Evolutionary conservation across 2,888 invertebrate species (phyloP), one percentile per base, ranked within the genome.

Genomic region (Caenorhabditis becei): DNA sequence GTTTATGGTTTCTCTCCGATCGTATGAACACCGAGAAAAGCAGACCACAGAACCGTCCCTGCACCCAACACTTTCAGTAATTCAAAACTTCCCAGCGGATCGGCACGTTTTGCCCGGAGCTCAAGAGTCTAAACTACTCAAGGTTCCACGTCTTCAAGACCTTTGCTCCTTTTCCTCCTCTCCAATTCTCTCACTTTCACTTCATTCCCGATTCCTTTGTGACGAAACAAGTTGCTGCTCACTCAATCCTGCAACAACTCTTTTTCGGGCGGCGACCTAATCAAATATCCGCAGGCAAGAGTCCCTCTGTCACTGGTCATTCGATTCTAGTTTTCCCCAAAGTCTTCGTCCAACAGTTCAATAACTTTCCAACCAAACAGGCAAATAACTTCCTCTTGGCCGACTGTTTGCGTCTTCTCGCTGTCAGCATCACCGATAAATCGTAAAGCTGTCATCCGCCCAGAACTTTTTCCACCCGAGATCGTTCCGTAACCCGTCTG

Each of bases 371-470:
- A 11, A 51, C 51, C 61, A 59, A 32, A 32, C 32, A 32, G 53
- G 47, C 47, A 54, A 67, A 56, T 67, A 54, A 62, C 54, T 56
- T 65, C 62, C 54, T 61, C 49, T 37, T 26, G 37, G 51, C 4
- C 5, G 10, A 2, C 28, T 66, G 44, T 74, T 65, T 74, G 65
- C 59, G 24, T 18, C 49, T 71, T 66, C 72, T 63, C 62, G 47
- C 63, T 59, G 65, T 66, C 74, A 74, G 58, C 74, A 41, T 5
- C 35, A 74, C 49, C 74, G 47, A 71, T 54, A 71, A 71, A 71
- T 63, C 72, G 63, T 72, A 72, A 65, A 72, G 63, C 72, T 72
- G 65, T 72, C 72, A 56, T 63, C 63, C n/a, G n/a, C n/a, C 35
- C 63, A 72, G 63, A 63, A 72, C 63, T 63, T 72, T 63, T 63